phyloP scores from a whole-genome alignment of 2,113 vertebrate species.

The Rhinichthys klamathensis region DNA sequence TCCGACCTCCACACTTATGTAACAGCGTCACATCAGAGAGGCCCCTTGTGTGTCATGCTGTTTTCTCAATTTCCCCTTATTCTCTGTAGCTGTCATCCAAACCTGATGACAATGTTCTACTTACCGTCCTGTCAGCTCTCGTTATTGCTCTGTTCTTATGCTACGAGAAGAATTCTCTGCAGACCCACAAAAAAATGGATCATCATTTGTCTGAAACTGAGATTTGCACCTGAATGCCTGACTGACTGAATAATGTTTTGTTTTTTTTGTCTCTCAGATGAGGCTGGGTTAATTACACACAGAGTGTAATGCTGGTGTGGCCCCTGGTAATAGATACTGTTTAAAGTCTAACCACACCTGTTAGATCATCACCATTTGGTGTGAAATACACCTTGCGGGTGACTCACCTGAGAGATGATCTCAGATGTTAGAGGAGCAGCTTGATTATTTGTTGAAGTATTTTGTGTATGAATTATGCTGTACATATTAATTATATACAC shows the following conservation, averaged over 20 bases:
- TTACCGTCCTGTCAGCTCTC: not conserved
- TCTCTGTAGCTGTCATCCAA: conserved; percentile 20
- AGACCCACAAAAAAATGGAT: conserved; percentile 13
- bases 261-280: not conserved
- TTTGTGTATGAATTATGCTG: conserved; percentile 5
- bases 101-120: conserved; percentile 31
- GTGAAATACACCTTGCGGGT: not conserved
- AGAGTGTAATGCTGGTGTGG: not conserved
- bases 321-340: conserved; percentile 14
- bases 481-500: not conserved
- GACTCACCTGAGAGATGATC: not conserved
- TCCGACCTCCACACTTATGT: conserved; percentile 34
- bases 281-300: conserved; percentile 9
- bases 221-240: not conserved
- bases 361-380: not conserved
- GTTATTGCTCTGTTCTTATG: conserved; percentile 18
- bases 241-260: not conserved
- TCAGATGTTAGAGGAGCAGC: not conserved
- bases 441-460: not conserved
- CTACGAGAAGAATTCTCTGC: not conserved
- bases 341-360: conserved; percentile 15
- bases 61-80: conserved; percentile 29
- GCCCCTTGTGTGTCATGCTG: conserved; percentile 24
- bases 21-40: conserved; percentile 30
- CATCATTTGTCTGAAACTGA: not conserved